Base-by-base conservation (phyloP, 2,797 vertebrate species). In the Sciaenops ocellatus region DNA sequence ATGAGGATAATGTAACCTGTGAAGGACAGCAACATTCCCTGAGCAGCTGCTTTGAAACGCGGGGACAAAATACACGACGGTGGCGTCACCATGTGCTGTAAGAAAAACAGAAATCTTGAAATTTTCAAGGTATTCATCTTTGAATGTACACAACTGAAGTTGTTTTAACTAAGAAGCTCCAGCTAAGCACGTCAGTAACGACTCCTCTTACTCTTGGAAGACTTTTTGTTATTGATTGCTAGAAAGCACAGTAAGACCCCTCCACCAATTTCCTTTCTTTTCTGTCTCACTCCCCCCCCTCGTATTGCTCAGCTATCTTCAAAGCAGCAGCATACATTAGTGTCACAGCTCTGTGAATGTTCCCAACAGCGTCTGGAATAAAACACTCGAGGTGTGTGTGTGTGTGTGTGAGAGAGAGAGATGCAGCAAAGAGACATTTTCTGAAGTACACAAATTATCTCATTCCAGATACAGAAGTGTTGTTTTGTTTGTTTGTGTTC, bases 241-340 rank as follows among this genome's bases (percentile, higher is more conserved):
- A 57, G 65, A 74, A 72, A 82, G 67, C 76, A 6, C 73, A 38
- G 62, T 34, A 54, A 64, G 42, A 60, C 52, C 9, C 50, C 34
- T 38, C 66, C 73, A 44, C 61, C 57, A 41, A 41, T 55, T 55
- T 22, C 68, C 46, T 71, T 56, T 47, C 42, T 73, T n/a, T 20
- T 42, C 56, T 16, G 8, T 42, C 46, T 59, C 22, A n/a, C 42
- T 56, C 41, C 47, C 65, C 76, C 69, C 51, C 18, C 38, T 74
- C 69, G 65, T 57, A 2, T 44, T 55, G 76, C 78, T 77, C 65
- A 80, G 77, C 64, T 87, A 87, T 87, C 80, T 84, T 82, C 83
- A 86, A 78, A 89, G 83, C 63, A 83, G 69, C 78, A 83, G 87
- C 85, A 82, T 77, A 85, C 84, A 84, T 91, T 88, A 86, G 67